These are phyloP conservation scores for Oscheius sp. DNA, from an alignment of 2,888 invertebrate genomes.

Conservation along the genomic window DNA sequence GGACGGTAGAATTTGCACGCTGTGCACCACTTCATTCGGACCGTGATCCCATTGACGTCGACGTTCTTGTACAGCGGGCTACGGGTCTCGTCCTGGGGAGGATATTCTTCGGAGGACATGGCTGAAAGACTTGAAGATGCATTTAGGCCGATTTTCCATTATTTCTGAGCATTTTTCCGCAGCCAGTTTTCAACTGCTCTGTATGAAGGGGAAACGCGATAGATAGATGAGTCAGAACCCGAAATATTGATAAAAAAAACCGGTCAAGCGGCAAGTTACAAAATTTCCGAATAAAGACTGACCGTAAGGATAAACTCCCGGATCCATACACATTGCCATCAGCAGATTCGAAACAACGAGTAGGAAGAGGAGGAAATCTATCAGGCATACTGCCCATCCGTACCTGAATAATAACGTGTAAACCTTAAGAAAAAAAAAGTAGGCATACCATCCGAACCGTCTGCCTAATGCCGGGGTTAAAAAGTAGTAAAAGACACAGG, in stretches of 20 bases:
- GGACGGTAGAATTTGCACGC: slow-evolving; percentile 99
- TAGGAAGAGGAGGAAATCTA: slow-evolving; percentile 93
- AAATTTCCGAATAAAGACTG: not conserved
- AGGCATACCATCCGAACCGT: slow-evolving; percentile 43
- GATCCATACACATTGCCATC: slow-evolving; percentile 90
- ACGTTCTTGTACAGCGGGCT: slow-evolving; percentile 85
- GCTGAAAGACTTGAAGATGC: slow-evolving; percentile 78
- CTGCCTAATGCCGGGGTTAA: slow-evolving; percentile 54
- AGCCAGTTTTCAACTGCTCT: too few species aligned
- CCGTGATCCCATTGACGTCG: slow-evolving; percentile 97
- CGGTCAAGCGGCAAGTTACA: not conserved
- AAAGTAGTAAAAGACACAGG: slow-evolving; percentile 63
- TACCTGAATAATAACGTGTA: slow-evolving; percentile 35
- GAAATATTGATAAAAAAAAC: not conserved
- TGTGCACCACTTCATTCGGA: slow-evolving; percentile 90
- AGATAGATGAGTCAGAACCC: too few species aligned
- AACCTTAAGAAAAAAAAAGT: slow-evolving; percentile 10
- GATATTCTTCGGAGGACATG: slow-evolving; percentile 90
- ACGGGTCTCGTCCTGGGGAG: slow-evolving; percentile 91
- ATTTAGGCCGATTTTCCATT: too few species aligned
- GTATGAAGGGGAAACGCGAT: too few species aligned
- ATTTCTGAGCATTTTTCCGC: too few species aligned
- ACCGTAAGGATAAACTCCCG: slow-evolving; percentile 62
- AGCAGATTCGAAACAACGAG: slow-evolving; percentile 98
- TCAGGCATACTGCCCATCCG: slow-evolving; percentile 79